Conservation (phyloP, 2,888 invertebrate genomes). For the Liposcelis brunnea region DNA sequence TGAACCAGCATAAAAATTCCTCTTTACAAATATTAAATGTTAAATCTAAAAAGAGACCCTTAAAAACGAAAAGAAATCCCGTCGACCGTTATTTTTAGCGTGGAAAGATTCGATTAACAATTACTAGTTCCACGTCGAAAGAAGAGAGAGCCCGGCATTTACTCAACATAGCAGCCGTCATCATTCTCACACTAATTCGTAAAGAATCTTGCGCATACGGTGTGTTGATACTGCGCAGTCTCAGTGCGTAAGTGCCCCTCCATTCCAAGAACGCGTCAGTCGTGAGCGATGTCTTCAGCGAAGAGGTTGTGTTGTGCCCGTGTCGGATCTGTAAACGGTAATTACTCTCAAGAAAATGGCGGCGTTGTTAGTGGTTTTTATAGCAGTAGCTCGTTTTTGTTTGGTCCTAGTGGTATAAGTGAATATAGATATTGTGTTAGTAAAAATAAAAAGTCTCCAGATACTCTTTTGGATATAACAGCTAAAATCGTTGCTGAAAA, state of each 20-base stretch:
- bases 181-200: neutral
- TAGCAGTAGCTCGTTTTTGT: slow-evolving; percentile 3
- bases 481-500: slow-evolving; percentile 70
- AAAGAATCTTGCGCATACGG: neutral
- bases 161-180: neutral
- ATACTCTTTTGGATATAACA: slow-evolving; percentile 63
- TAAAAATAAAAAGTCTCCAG: slow-evolving; percentile 27
- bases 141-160: neutral
- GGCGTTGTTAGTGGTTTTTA: slow-evolving; percentile 12
- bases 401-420: slow-evolving; percentile 5
- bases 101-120: neutral
- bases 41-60: neutral
- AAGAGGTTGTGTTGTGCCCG: slow-evolving; percentile 32
- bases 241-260: neutral
- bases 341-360: slow-evolving; percentile 12
- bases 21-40: slow-evolving; percentile 1
- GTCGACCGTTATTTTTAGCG: neutral
- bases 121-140: neutral
- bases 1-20: slow-evolving; percentile 2
- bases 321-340: slow-evolving; percentile 19
- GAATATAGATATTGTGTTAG: slow-evolving; percentile 11
- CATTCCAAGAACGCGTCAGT: slow-evolving; percentile 9
- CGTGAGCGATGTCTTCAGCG: slow-evolving; percentile 22
- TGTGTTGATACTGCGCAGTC: neutral
- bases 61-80: neutral